Evolutionary conservation across 1,140 invertebrate genomes (phyloP), one percentile per base, ranked within the genome.

Genomic region (Scylla paramamosain): DNA sequence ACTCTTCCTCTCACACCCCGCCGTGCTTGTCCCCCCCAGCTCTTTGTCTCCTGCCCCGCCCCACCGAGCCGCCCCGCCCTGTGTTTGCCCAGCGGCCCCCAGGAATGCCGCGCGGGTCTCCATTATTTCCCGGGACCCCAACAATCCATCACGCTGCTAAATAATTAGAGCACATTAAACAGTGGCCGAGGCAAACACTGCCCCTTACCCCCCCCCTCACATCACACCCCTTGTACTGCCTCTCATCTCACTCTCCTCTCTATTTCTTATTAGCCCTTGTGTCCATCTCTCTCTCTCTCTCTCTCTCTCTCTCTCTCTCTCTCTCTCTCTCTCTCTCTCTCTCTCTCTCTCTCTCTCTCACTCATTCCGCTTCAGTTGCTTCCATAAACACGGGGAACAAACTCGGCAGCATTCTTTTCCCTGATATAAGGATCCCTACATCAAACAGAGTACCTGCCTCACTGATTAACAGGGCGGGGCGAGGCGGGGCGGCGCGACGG

Each of bases 391-490:
- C 28, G n/a, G 52, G 12, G 46, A 59, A 39, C 31, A 39, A 89
- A 32, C 39, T 52, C 90, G 25, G 32, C 20, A 48, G 90, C 10
- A 52, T 48, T 52, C 45, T 91, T 89, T 89, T 28, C 90, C 52
- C 45, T 91, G 90, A 59, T 91, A 91, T 91, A 52, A 59, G 48
- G 90, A 48, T n/a, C 90, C n/a, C 14, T 91, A 25, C 90, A 91
- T 91, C 90, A 91, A 91, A 48, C 90, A 89, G 46, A 89, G 87
- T 59, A 52, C 90, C 48, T 52, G 90, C n/a, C n/a, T n/a, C 45
- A 28, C 45, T 91, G 90, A 91, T 59, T 48, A 91, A 91, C 90
- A 59, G 32, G 39, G 29, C 32, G 14, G 31, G 29, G 14, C 10
- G 87, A 14, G 29, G 28, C 8, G 87, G 45, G 86, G 32, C 6